phyloP scores from a whole-genome alignment of 2,113 vertebrate genomes.

The Noturus placidus region DNA sequence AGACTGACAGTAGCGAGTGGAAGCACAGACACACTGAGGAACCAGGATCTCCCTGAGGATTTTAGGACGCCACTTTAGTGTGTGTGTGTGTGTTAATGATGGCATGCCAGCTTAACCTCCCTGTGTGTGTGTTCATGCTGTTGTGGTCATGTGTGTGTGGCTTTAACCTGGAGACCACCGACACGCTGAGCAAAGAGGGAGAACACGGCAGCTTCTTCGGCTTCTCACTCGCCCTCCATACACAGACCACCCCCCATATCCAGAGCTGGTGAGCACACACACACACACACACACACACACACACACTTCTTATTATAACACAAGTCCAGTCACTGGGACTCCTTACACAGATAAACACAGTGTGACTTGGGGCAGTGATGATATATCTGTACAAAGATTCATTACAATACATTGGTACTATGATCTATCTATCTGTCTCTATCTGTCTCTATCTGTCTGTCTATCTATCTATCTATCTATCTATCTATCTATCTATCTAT shows the following conservation, averaged over 20 bases:
- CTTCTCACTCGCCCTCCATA: slow-evolving; percentile 87
- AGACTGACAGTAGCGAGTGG: slow-evolving; percentile 74
- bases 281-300: slow-evolving; percentile 8
- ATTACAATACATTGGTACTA: too few relatives aligned
- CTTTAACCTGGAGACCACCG: slow-evolving; percentile 87
- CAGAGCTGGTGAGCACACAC: slow-evolving; percentile 83
- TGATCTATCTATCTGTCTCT: too few relatives aligned
- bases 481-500: too few relatives aligned
- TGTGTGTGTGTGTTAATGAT: slow-evolving; percentile 53
- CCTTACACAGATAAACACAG: not conserved
- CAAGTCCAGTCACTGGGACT: not conserved
- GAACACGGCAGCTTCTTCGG: slow-evolving; percentile 85
- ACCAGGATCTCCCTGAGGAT: not conserved
- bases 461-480: too few relatives aligned
- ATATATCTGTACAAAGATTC: not conserved
- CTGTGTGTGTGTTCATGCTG: slow-evolving; percentile 57
- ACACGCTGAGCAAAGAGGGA: slow-evolving; percentile 82
- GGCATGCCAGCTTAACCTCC: slow-evolving; percentile 59
- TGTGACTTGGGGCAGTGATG: not conserved
- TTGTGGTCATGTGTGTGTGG: slow-evolving; percentile 55
- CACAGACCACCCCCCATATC: slow-evolving; percentile 79
- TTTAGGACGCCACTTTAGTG: not conserved
- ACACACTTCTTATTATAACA: not conserved
- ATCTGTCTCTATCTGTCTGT: too few relatives aligned
- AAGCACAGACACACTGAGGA: slow-evolving; percentile 32